Base-by-base conservation (phyloP, 1,140 invertebrate species). In the Cyphomyrmex costatus region DNA sequence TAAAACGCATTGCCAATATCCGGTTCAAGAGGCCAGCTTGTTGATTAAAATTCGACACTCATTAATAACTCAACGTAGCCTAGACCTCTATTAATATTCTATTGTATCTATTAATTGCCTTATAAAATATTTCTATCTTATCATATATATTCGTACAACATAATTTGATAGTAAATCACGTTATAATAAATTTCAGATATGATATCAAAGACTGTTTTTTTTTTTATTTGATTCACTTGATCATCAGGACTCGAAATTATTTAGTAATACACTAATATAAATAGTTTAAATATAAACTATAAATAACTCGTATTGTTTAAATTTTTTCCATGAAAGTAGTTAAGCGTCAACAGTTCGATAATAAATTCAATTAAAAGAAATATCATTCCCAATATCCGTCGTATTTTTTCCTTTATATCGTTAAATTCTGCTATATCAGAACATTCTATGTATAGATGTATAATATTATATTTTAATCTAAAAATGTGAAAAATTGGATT, bases 11-110 rank as follows among this genome's bases (percentile, higher is more conserved):
- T 6, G 2, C 7, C 10, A 42, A 21, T 21, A 24, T 76, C 21
- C 53, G 36, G 56, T 27, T 61, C 24, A n/a, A 60, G 19, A 61
- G 19, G 21, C 5, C 33, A 63, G 1, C 1, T 19, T 33, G 10
- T n/a, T 51, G 8, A 77, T 46, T 60, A 27, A 77, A 46, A 77
- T 77, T 61, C 1, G 16, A n/a, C n/a, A n/a, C n/a, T n/a, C n/a
- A n/a, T n/a, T n/a, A n/a, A n/a, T 2, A 3, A 60, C 0, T 10
- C 1, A 46, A 12, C 5, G 8, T 61, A 10, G 4, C 16, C 24
- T 30, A 61, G 21, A 77, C 33, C 74, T 77, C 56, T 63, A 61
- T 77, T 1, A 63, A 27, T 77, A 77, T 77, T 30, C 56, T 19
- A 27, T 60, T 58, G 3, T 2, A 36, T 56, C 12, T n/a, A 76